Conservation (phyloP, 2,797 vertebrate species). For the Phalanger gymnotis region DNA sequence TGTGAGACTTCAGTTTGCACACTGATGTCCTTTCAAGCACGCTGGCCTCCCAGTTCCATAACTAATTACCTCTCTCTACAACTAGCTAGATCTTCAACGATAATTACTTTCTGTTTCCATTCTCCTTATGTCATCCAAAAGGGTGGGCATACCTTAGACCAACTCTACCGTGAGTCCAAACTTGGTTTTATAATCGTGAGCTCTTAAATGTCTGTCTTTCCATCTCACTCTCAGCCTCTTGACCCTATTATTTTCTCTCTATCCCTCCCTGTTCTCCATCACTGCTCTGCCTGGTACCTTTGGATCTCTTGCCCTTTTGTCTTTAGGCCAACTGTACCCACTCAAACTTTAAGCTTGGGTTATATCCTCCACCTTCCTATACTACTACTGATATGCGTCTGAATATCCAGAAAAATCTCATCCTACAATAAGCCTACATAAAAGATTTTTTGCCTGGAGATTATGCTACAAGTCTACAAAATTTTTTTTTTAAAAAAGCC, state of each 20-base stretch:
- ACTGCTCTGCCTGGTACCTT: background rate
- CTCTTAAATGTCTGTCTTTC: background rate
- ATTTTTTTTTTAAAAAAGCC: background rate
- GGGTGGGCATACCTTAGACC: background rate
- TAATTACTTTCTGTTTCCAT: background rate
- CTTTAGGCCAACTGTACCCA: background rate
- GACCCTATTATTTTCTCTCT: background rate
- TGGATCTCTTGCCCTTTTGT: background rate
- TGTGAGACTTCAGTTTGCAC: background rate
- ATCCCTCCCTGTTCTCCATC: background rate
- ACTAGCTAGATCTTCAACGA: background rate
- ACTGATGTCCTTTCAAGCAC: background rate
- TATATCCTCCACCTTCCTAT: background rate
- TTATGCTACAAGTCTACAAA: background rate
- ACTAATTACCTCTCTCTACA: background rate
- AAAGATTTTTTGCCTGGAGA: background rate
- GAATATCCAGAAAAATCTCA: background rate
- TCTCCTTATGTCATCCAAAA: background rate
- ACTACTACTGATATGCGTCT: background rate
- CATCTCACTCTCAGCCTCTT: background rate
- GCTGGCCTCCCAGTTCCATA: background rate
- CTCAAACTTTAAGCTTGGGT: background rate
- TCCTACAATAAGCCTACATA: background rate
- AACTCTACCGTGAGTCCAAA: background rate
- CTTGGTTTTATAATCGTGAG: background rate